These are phyloP conservation scores for Ardeotis arabs DNA, from an alignment of 2,113 vertebrate species.

Conservation along the genomic window DNA sequence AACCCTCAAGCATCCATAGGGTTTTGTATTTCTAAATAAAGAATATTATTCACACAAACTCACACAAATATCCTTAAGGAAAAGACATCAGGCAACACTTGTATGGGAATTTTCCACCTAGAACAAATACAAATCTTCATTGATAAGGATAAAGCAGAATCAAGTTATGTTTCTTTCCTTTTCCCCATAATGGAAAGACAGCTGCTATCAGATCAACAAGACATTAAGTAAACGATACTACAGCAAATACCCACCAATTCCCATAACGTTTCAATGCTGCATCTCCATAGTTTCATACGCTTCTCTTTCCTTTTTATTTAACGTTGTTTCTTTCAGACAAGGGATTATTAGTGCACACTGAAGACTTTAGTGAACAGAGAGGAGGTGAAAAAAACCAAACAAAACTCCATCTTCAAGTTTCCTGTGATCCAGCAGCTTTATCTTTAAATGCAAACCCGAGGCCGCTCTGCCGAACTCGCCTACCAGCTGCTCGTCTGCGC, in stretches of 20 bases:
- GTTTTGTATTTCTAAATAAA: not conserved
- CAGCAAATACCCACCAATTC: conserved; percentile 38
- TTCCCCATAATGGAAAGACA: conserved; percentile 24
- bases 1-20: not conserved
- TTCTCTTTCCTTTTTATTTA: not conserved
- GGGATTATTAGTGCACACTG: not conserved
- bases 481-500: not conserved
- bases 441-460: not conserved
- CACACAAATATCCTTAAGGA: not conserved
- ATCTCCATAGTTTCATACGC: not conserved
- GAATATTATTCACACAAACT: not conserved
- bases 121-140: fast-evolving
- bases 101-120: not conserved
- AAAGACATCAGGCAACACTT: not conserved
- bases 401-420: not conserved
- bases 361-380: not conserved
- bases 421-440: not conserved
- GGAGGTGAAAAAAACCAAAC: not conserved
- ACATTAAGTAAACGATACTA: not conserved
- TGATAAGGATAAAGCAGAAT: not conserved
- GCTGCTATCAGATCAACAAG: conserved; percentile 41
- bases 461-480: not conserved
- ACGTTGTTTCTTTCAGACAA: not conserved
- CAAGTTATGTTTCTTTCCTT: not conserved
- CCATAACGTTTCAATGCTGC: not conserved